Conservation (phyloP, 2,113 vertebrate species). For the Ciconia stormi region DNA sequence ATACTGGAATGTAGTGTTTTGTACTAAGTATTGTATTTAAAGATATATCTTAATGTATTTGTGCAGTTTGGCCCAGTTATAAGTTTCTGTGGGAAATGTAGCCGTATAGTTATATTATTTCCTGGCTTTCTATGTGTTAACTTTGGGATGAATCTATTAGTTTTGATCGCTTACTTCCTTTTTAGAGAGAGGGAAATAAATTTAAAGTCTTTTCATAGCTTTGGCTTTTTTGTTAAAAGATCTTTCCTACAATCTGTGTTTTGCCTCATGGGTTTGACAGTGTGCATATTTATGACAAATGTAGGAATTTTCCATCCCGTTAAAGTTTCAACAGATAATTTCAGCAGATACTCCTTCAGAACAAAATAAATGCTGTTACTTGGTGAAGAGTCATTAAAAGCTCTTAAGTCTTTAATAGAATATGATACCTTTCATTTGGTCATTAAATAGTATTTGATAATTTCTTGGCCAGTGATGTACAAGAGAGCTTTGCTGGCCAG, state of each 20-base stretch:
- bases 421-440: neutral
- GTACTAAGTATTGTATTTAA: neutral
- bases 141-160: conserved; percentile 1
- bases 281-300: neutral
- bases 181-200: neutral
- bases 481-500: neutral
- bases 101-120: neutral
- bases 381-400: neutral
- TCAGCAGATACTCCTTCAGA: conserved; percentile 15
- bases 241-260: conserved; percentile 1
- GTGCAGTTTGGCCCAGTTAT: neutral
- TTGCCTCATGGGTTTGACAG: conserved; percentile 6
- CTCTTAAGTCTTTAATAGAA: neutral
- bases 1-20: neutral
- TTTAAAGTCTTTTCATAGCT: neutral
- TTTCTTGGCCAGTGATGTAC: neutral
- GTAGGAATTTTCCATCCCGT: conserved; percentile 4
- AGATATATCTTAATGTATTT: neutral
- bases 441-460: neutral
- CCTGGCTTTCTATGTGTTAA: neutral
- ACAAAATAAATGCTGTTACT: neutral
- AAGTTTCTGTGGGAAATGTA: neutral
- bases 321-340: conserved; percentile 54
- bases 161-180: conserved; percentile 29
- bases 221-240: neutral